phyloP scores from a whole-genome alignment of 2,888 invertebrate genomes.

The Pristionchus fissidentatus region DNA sequence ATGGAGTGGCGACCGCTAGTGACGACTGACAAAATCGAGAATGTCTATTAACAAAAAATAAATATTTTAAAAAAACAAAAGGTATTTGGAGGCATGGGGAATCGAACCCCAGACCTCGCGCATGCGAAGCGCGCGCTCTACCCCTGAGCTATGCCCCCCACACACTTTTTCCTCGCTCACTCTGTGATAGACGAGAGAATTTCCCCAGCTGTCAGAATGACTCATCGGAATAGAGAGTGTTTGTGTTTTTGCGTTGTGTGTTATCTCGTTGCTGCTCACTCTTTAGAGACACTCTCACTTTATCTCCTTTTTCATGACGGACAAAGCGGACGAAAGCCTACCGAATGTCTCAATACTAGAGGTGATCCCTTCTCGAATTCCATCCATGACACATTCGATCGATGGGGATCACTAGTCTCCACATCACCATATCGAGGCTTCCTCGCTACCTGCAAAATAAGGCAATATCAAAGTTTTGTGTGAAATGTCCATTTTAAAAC shows the following conservation, averaged over 20 bases:
- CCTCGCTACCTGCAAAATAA: constrained; percentile 30
- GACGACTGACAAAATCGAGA: no score
- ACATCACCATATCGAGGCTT: constrained; percentile 58
- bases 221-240: background rate
- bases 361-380: constrained; percentile 61
- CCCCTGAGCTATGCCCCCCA: constrained; percentile 73
- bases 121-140: constrained; percentile 75
- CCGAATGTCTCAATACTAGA: constrained; percentile 56
- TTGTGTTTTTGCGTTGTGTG: no score
- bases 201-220: background rate
- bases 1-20: no score
- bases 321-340: no score
- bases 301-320: background rate
- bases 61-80: background rate
- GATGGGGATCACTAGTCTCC: constrained; percentile 59
- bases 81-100: constrained; percentile 4
- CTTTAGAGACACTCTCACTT: background rate
- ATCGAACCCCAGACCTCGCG: constrained; percentile 70
- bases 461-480: background rate
- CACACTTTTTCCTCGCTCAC: background rate
- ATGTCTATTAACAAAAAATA: no score
- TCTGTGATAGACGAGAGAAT: background rate
- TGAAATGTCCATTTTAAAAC: background rate
- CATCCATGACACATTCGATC: constrained; percentile 54
- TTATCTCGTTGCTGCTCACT: no score